These are phyloP conservation scores for Zaprionus inermis DNA, from an alignment of 1,140 invertebrate species.

Conservation along the genomic window DNA sequence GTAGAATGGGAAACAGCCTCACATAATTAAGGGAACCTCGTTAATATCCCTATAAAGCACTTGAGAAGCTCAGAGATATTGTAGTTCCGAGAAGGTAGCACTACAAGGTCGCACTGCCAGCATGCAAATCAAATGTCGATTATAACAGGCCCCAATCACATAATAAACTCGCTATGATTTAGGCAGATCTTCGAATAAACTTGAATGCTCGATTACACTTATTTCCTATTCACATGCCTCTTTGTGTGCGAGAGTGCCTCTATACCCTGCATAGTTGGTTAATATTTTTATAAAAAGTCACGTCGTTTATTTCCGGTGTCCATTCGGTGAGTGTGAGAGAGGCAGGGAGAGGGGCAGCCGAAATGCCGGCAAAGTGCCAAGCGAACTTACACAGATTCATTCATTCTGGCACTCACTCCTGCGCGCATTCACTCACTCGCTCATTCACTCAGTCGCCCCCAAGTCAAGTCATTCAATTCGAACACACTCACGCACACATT, in stretches of 20 bases:
- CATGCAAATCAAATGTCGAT: not conserved
- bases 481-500: constrained; percentile 48
- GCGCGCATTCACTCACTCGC: constrained; percentile 41
- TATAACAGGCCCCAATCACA: not conserved
- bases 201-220: not conserved
- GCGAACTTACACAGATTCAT: constrained; percentile 77
- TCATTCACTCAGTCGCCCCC: constrained; percentile 43
- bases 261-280: constrained; percentile 59
- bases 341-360: constrained; percentile 9
- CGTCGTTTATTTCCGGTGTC: constrained; percentile 83
- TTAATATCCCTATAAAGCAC: constrained; percentile 1
- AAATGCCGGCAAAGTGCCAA: constrained; percentile 69
- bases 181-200: not conserved
- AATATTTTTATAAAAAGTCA: constrained; percentile 81
- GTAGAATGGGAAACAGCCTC: not conserved
- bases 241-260: not conserved
- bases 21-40: not conserved
- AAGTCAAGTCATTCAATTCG: constrained; percentile 42
- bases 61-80: not conserved
- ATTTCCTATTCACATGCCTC: not conserved
- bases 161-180: not conserved
- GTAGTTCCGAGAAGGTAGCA: not conserved
- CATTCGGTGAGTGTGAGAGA: constrained; percentile 21
- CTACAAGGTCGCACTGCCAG: not conserved
- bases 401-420: constrained; percentile 43